Conservation (phyloP, 2,113 vertebrate genomes). For the Alligator mississippiensis region DNA sequence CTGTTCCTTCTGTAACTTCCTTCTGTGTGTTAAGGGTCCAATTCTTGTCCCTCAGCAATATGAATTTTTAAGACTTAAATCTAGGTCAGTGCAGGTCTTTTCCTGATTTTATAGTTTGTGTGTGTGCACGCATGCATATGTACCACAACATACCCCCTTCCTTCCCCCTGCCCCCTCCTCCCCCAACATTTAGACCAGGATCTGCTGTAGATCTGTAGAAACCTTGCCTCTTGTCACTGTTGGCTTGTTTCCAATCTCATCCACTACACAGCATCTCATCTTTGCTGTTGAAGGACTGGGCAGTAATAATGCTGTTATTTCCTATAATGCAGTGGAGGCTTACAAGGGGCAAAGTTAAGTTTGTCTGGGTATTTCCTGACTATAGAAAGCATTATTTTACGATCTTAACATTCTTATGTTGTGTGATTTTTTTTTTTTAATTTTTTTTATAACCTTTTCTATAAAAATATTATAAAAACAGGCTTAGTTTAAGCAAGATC, state of each 20-base stretch:
- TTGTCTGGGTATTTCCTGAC: not conserved
- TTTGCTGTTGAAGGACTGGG: not conserved
- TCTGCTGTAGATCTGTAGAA: not conserved
- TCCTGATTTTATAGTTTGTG: not conserved
- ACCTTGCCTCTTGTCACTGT: not conserved
- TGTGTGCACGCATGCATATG: not conserved
- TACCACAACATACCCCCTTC: not conserved
- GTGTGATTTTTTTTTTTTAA: not conserved
- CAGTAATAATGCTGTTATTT: not conserved
- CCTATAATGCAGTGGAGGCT: not conserved
- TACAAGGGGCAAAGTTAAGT: not conserved
- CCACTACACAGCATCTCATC: not conserved
- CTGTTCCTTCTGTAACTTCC: too few relatives aligned
- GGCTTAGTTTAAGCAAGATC: not conserved
- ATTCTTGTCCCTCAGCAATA: not conserved
- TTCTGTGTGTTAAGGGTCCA: not conserved
- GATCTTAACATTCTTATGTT: accelerated
- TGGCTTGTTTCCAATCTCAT: not conserved
- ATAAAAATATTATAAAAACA: not conserved
- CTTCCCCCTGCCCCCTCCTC: too few relatives aligned
- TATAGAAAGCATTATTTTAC: not conserved
- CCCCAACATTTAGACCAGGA: not conserved
- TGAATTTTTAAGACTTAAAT: not conserved
- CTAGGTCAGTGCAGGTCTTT: not conserved
- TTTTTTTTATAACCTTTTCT: not conserved